Evolutionary conservation across 1,140 invertebrate genomes (phyloP).

Genomic region (Stratiolaelaps scimitus): DNA sequence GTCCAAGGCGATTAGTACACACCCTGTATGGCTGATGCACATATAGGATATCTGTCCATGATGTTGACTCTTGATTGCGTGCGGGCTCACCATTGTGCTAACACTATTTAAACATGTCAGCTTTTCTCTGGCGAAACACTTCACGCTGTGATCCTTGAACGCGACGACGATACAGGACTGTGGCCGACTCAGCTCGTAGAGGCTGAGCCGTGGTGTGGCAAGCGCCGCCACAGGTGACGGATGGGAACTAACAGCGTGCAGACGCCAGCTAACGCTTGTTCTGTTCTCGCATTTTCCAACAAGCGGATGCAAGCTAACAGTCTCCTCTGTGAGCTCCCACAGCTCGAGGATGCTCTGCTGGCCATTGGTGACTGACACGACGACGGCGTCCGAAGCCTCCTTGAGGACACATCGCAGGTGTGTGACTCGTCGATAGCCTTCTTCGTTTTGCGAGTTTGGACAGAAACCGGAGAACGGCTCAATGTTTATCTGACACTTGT

Average conservation of each 20-base stretch:
- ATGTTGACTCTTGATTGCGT: constrained; percentile 43
- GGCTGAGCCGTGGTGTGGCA: constrained; percentile 51
- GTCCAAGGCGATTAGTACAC: constrained; percentile 58
- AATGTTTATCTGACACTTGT: constrained; percentile 49
- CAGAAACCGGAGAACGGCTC: constrained; percentile 69
- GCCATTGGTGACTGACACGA: constrained; percentile 47
- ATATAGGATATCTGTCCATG: constrained; percentile 49
- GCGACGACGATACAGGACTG: constrained; percentile 55
- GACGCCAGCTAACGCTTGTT: constrained; percentile 48
- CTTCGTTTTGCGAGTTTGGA: constrained; percentile 45
- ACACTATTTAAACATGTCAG: constrained; percentile 37
- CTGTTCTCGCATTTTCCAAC: constrained; percentile 36
- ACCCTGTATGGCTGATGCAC: constrained; percentile 62
- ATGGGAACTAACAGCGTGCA: constrained; percentile 51
- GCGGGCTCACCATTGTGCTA: constrained; percentile 44
- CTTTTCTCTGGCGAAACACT: constrained; percentile 55
- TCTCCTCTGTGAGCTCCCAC: constrained; percentile 69
- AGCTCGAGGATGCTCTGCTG: constrained; percentile 56
- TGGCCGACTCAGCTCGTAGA: constrained; percentile 50
- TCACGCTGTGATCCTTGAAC: constrained; percentile 59
- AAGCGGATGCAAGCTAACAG: constrained; percentile 62
- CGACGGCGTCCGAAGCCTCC: constrained; percentile 65
- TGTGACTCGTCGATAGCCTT: constrained; percentile 44
- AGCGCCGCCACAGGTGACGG: constrained; percentile 43
- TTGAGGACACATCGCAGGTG: constrained; percentile 64